A percentile compares a stretch with the other conserved stretches of the same genome.
These are phyloP conservation scores for Chironomus tentans DNA, from an alignment of 2,888 invertebrate genomes.

Conservation along the genomic window DNA sequence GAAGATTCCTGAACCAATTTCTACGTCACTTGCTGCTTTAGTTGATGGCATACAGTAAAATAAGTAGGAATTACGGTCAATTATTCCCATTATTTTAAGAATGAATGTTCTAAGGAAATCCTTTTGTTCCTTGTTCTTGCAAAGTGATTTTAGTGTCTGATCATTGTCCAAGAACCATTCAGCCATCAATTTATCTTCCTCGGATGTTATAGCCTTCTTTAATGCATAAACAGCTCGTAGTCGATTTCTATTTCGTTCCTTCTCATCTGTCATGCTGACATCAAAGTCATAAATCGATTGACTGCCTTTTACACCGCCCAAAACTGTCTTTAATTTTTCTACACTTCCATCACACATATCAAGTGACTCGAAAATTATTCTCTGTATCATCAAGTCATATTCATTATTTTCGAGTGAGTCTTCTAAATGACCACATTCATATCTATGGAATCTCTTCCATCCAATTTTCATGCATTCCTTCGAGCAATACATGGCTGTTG, in stretches of 20 bases:
- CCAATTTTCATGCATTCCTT: neutral
- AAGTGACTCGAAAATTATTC: neutral
- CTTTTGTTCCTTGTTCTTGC: neutral
- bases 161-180: constrained; percentile 1
- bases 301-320: neutral
- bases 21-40: neutral
- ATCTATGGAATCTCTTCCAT: constrained; percentile 4
- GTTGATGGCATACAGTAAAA: neutral
- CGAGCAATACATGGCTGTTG: neutral
- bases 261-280: neutral
- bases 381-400: constrained; percentile 9
- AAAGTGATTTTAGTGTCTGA: neutral
- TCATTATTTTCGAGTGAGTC: neutral
- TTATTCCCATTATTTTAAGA: constrained; percentile 3
- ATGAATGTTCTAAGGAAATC: neutral
- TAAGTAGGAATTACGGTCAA: constrained; percentile 13
- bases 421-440: neutral
- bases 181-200: neutral
- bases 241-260: neutral
- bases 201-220: neutral
- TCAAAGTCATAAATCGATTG: neutral
- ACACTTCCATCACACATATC: neutral
- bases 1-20: neutral
- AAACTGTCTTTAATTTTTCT: neutral
- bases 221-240: neutral